Evolutionary conservation across 2,888 invertebrate genomes (phyloP).

Genomic region (Bombyx huttoni): DNA sequence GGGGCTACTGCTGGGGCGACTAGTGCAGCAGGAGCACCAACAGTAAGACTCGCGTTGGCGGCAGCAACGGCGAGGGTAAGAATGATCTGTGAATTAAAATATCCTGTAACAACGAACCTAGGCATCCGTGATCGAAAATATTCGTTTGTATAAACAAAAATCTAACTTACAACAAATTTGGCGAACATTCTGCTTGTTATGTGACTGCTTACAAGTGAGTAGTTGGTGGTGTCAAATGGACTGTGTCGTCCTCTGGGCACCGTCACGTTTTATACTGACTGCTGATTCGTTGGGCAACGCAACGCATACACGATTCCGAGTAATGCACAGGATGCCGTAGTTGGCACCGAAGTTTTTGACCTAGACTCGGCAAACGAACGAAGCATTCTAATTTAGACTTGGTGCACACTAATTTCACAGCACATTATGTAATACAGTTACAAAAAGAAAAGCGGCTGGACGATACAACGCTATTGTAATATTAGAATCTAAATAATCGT

Average conservation of each 20-base stretch:
- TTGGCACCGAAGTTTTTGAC: conserved; percentile 51
- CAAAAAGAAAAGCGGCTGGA: conserved; percentile 24
- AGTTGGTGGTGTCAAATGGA: conserved; percentile 38
- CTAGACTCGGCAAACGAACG: conserved; percentile 45
- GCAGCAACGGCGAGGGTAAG: conserved; percentile 44
- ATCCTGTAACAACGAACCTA: too few species aligned
- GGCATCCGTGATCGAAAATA: too few species aligned
- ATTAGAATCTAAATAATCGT: neutral
- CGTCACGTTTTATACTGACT: conserved; percentile 55
- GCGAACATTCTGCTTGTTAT: conserved; percentile 62
- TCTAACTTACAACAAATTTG: conserved; percentile 59
- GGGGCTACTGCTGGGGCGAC: conserved; percentile 71
- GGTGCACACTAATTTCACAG: conserved; percentile 56
- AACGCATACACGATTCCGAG: conserved; percentile 28
- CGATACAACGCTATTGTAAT: conserved; percentile 8
- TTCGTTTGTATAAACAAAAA: neutral
- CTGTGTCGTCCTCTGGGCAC: conserved; percentile 51
- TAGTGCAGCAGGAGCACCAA: conserved; percentile 67
- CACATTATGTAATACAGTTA: conserved; percentile 41
- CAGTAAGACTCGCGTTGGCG: conserved; percentile 38
- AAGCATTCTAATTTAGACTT: conserved; percentile 63
- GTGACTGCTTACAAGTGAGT: conserved; percentile 59
- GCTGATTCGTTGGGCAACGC: conserved; percentile 44
- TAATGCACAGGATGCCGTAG: conserved; percentile 53
- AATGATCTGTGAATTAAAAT: conserved; percentile 36